Percentiles rank a stretch among this genome's conserved stretches.
Conservation (phyloP, 1,140 invertebrate species). For the Hypsibius dujardini region DNA sequence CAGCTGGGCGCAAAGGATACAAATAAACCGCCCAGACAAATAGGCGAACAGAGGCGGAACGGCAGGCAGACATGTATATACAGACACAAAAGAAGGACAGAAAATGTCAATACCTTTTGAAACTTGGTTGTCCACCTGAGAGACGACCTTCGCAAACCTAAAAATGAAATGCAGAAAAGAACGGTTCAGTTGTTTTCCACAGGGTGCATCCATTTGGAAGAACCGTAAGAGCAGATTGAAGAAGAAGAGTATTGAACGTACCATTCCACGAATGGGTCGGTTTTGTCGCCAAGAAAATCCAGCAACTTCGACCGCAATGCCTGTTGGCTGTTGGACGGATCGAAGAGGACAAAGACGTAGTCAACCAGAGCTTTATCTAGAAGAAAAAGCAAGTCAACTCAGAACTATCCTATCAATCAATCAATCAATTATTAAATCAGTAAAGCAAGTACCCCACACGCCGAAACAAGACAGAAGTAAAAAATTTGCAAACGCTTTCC, state of each 20-base stretch:
- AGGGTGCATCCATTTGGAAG: too few species aligned
- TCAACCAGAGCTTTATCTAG: conserved; percentile 7
- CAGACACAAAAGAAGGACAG: too few species aligned
- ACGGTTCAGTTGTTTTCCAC: neutral
- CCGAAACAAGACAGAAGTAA: neutral
- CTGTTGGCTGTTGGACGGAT: neutral
- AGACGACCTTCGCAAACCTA: neutral
- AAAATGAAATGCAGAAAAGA: neutral
- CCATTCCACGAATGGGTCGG: conserved; percentile 8
- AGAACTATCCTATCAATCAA: neutral
- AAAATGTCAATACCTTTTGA: conserved; percentile 7
- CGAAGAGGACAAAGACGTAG: conserved; percentile 9
- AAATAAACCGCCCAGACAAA: too few species aligned
- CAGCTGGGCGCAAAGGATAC: too few species aligned
- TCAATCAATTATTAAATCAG: too few species aligned
- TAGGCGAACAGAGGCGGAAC: too few species aligned
- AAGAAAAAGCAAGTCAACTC: neutral
- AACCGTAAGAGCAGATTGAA: neutral
- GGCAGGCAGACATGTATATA: too few species aligned
- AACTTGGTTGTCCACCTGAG: conserved; percentile 13
- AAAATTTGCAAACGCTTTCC: too few species aligned
- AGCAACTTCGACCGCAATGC: neutral
- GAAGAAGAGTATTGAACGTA: neutral
- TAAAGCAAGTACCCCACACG: too few species aligned
- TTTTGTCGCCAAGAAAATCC: conserved; percentile 13